Evolutionary conservation across 2,797 vertebrate genomes (phyloP), one percentile per base, ranked within the genome.

Genomic region (Zalophus californianus): DNA sequence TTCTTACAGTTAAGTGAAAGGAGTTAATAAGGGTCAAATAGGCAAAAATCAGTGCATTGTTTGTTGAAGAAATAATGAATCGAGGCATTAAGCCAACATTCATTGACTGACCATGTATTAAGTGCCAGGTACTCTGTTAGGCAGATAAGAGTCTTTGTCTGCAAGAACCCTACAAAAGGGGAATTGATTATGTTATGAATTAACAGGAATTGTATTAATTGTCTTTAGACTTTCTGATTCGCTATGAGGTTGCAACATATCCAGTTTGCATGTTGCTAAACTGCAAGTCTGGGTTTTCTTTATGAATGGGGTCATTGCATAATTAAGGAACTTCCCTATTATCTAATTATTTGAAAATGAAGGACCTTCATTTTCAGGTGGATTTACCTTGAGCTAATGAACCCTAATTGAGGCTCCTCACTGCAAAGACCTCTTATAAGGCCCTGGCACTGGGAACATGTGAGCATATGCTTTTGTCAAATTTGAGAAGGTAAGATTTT

Each of bases 331-430:
- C n/a, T 85, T 64, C 29, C 23, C 90, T 92, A 29, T 80, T 92
- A 97, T 73, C 58, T 52, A 87, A 78, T 54, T 86, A 44, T 70
- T 92, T 94, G 90, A 50, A 93, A 96, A 66, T 93, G 56, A 60
- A 18, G 23, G 48, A 86, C 35, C 20, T 62, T n/a, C n/a, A n/a
- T n/a, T n/a, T n/a, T n/a, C n/a, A 41, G 32, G 12, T 7, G 3
- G 20, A 66, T 48, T 85, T 88, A 78, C 18, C 12, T 35, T 70
- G 56, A 92, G 44, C 20, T 18, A 73, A 93, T 25, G 13, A 87
- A 56, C 23, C 5, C 82, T 58, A 60, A 44, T 21, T 32, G 48
- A 86, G 68, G 44, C 11, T 84, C 50, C 21, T 58, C 38, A 48
- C 14, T 44, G n/a, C 32, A n/a, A 21, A 64, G 56, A 41, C n/a